phyloP scores from a whole-genome alignment of 1,140 invertebrate genomes.

The Oreohelix idahoensis region DNA sequence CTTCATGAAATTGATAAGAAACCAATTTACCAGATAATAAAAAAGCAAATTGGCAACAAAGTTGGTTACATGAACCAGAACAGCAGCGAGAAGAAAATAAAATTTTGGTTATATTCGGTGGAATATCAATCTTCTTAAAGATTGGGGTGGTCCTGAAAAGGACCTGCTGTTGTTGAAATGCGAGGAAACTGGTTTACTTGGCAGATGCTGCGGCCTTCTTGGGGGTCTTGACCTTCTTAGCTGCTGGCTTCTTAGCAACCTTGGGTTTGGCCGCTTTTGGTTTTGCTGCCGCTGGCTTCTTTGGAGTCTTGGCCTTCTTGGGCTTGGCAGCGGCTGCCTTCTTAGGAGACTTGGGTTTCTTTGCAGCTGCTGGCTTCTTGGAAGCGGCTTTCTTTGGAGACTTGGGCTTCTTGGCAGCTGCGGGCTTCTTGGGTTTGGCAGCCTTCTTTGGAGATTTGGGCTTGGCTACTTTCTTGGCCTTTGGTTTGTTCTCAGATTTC shows the following conservation, averaged over 20 bases:
- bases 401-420: too few species aligned
- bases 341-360: slow-evolving; percentile 41
- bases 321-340: slow-evolving; percentile 7
- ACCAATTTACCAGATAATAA: too few species aligned
- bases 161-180: not conserved
- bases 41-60: too few species aligned
- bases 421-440: too few species aligned
- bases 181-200: not conserved
- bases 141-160: slow-evolving; percentile 8
- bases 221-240: slow-evolving; percentile 23
- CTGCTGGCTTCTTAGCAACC: too few species aligned
- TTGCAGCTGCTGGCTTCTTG: slow-evolving; percentile 37
- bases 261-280: too few species aligned
- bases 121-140: not conserved
- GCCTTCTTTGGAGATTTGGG: too few species aligned
- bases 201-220: slow-evolving; percentile 39
- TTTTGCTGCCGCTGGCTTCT: slow-evolving; percentile 6
- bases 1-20: too few species aligned
- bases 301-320: slow-evolving; percentile 11
- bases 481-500: slow-evolving; percentile 41
- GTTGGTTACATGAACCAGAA: too few species aligned
- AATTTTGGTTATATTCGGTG: not conserved
- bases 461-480: too few species aligned
- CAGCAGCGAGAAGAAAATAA: too few species aligned
- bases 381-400: slow-evolving; percentile 17